Evolutionary conservation across 2,797 vertebrate genomes (phyloP).

Genomic region (Peromyscus melanophrys): DNA sequence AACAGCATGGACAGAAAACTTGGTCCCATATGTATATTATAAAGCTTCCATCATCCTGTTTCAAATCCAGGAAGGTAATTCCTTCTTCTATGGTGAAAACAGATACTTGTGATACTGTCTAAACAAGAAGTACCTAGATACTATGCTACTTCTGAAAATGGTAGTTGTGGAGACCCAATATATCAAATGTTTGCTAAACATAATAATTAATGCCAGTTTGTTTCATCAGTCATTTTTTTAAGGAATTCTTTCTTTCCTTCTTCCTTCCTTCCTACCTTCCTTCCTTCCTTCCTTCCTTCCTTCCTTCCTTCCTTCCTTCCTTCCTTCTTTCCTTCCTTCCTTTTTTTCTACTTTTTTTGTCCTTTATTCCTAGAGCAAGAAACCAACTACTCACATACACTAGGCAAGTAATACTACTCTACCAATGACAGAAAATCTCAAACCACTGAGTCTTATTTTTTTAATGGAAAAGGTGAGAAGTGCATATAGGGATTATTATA

Average conservation of each 20-base stretch:
- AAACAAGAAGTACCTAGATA: neutral
- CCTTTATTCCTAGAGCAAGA: neutral
- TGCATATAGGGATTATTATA: neutral
- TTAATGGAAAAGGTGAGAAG: neutral
- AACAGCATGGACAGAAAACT: neutral
- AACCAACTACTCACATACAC: neutral
- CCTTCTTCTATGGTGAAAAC: neutral
- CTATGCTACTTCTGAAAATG: neutral
- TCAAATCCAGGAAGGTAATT: neutral
- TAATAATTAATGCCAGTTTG: conserved; percentile 7
- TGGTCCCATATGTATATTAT: neutral
- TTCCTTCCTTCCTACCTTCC: no score
- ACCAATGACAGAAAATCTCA: neutral
- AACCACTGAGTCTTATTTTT: neutral
- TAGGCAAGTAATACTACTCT: neutral
- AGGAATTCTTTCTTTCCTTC: neutral
- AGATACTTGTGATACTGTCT: neutral
- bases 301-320: no score
- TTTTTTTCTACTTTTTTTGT: neutral
- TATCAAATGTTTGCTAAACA: conserved; percentile 11
- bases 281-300: no score
- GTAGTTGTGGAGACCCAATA: neutral
- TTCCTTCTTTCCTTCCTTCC: no score
- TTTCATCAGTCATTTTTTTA: neutral
- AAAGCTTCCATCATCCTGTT: neutral